Evolutionary conservation across 1,140 invertebrate genomes (phyloP).

Genomic region (Ditylenchus dipsaci): DNA sequence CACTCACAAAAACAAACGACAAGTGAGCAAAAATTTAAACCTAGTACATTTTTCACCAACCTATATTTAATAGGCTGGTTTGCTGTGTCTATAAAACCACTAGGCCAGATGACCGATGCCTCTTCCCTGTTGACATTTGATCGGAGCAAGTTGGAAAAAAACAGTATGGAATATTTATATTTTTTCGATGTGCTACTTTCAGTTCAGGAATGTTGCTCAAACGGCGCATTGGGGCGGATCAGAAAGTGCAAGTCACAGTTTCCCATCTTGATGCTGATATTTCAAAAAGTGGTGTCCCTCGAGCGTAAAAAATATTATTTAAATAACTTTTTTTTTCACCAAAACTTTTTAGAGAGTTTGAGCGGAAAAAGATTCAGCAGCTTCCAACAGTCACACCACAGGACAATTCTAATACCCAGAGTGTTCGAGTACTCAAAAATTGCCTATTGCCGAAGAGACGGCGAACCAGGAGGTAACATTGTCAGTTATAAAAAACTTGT

Average conservation of each 20-base stretch:
- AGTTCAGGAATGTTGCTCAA: slow-evolving; percentile 7
- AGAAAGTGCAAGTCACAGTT: neutral
- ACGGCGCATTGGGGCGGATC: neutral
- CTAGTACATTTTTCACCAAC: too few species aligned
- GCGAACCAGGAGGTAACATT: neutral
- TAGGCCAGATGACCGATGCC: neutral
- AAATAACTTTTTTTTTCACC: neutral
- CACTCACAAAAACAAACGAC: neutral
- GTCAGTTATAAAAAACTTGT: too few species aligned
- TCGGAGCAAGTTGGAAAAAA: slow-evolving; percentile 1
- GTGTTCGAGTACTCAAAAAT: neutral
- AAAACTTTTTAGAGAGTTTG: neutral
- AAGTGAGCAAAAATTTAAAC: too few species aligned
- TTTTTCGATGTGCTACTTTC: too few species aligned
- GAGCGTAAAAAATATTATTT: neutral
- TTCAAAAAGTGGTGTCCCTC: neutral
- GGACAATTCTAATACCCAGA: neutral
- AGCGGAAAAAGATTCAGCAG: neutral
- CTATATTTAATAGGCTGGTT: slow-evolving; percentile 6
- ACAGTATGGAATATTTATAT: neutral
- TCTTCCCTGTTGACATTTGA: slow-evolving; percentile 3
- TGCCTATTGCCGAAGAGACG: neutral
- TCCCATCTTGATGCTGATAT: neutral
- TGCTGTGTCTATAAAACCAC: slow-evolving; percentile 4
- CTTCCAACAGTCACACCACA: neutral